Conservation (phyloP, 2,888 invertebrate genomes). For the Cotesia congregata region DNA sequence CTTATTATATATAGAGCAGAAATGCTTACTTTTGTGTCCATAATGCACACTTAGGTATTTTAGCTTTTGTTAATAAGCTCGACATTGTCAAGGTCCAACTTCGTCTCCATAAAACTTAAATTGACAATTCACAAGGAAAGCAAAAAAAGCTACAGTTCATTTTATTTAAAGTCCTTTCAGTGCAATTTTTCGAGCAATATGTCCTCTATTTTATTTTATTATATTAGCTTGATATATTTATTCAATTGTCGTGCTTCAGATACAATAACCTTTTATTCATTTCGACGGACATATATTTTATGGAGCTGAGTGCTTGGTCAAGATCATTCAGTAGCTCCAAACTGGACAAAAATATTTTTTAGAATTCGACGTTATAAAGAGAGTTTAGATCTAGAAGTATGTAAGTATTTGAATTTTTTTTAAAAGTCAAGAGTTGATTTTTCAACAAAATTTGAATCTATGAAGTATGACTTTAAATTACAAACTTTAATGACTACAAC, state of each 20-base stretch:
- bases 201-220: background rate
- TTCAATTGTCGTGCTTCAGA: background rate
- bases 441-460: too few relatives aligned
- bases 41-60: background rate
- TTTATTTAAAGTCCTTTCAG: constrained; percentile 14
- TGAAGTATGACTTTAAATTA: too few relatives aligned
- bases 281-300: background rate
- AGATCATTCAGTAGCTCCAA: background rate
- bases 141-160: constrained; percentile 17
- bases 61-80: background rate
- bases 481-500: too few relatives aligned
- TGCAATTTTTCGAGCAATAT: constrained; percentile 9
- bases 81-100: background rate
- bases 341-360: too few relatives aligned
- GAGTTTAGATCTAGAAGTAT: too few relatives aligned
- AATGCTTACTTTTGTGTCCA: background rate
- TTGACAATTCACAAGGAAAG: background rate
- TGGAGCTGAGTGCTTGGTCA: background rate
- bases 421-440: too few relatives aligned
- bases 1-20: background rate
- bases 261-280: background rate
- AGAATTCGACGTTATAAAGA: too few relatives aligned
- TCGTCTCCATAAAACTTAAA: background rate
- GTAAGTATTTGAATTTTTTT: too few relatives aligned
- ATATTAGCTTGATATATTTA: background rate